phyloP scores from a whole-genome alignment of 2,797 vertebrate species.

The Poecilia velifera region DNA sequence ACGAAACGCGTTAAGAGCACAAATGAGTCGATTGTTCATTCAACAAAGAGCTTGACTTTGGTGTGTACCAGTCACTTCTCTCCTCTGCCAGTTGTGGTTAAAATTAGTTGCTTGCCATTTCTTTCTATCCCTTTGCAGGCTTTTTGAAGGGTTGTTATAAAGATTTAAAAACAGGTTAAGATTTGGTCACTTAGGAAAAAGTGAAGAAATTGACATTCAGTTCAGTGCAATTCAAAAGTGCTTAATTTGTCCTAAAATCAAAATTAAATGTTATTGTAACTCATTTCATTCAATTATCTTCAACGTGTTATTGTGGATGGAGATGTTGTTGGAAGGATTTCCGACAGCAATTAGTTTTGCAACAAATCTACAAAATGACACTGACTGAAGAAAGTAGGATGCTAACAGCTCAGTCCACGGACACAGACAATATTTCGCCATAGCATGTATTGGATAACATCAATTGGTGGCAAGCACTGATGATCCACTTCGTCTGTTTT shows the following conservation, averaged over 20 bases:
- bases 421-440: neutral
- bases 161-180: neutral
- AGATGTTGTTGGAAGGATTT: neutral
- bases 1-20: neutral
- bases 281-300: neutral
- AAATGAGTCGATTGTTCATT: neutral
- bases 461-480: neutral
- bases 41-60: neutral
- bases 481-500: neutral
- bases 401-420: neutral
- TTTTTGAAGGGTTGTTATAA: neutral
- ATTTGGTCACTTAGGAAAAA: neutral
- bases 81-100: neutral
- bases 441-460: neutral
- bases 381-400: neutral
- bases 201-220: neutral
- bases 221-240: neutral
- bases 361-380: neutral
- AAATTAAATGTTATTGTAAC: neutral
- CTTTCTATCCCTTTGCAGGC: neutral
- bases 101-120: neutral
- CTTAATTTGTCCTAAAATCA: neutral
- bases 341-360: neutral
- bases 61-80: neutral
- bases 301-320: neutral